Evolutionary conservation across 2,888 invertebrate species (phyloP).

Genomic region (Teleiodes luculella): DNA sequence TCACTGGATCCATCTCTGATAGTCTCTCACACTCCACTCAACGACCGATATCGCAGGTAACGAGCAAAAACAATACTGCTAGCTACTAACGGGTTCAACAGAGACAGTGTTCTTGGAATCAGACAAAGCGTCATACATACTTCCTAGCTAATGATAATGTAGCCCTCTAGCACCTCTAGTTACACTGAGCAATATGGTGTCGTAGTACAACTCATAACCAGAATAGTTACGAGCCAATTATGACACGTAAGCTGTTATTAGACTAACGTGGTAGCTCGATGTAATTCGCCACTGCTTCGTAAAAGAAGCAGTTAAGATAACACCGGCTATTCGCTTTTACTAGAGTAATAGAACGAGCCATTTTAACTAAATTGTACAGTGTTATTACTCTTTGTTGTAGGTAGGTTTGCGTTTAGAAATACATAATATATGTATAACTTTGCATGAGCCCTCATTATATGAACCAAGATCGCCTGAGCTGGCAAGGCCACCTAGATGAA

Average conservation of each 20-base stretch:
- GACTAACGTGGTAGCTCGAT: background rate
- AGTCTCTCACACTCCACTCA: background rate
- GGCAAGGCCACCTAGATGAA: constrained; percentile 5
- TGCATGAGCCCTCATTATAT: constrained; percentile 18
- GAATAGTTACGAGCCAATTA: constrained; percentile 6
- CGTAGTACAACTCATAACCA: constrained; percentile 1
- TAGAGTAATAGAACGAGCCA: background rate
- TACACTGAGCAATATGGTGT: constrained; percentile 1
- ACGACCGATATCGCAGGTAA: background rate
- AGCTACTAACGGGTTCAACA: background rate
- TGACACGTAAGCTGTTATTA: constrained; percentile 11
- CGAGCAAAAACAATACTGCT: constrained; percentile 2
- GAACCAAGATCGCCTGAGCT: constrained; percentile 36
- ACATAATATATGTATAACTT: background rate
- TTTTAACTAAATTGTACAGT: background rate
- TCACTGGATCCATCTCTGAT: background rate
- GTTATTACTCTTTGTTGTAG: background rate
- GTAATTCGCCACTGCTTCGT: constrained; percentile 6
- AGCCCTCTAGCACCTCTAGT: background rate
- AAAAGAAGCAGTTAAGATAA: constrained; percentile 11
- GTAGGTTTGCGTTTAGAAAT: no score
- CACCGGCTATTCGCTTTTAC: constrained; percentile 1
- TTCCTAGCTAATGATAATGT: background rate
- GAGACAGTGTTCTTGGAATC: background rate
- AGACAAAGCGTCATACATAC: background rate